Percentiles rank a stretch among this genome's conserved stretches.
Conservation (phyloP, 2,888 invertebrate genomes). For the Perizoma affinitatum region DNA sequence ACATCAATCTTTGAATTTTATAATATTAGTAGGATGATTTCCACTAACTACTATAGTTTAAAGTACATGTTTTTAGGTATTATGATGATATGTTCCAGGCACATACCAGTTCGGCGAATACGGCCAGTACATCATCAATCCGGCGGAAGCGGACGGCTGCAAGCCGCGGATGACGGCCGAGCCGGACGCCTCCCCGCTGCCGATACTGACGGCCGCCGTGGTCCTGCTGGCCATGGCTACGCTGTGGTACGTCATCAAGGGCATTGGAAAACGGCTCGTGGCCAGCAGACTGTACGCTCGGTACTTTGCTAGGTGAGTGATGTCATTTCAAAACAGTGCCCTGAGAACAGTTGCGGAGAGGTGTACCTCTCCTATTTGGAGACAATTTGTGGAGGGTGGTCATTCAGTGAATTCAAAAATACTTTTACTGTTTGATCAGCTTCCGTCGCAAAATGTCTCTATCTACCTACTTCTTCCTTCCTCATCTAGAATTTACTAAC, state of each 20-base stretch:
- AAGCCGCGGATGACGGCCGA: slow-evolving; percentile 70
- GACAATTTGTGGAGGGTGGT: too few relatives aligned
- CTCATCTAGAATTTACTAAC: too few relatives aligned
- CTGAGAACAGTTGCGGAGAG: too few relatives aligned
- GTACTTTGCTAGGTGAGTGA: slow-evolving; percentile 72
- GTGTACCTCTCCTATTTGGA: too few relatives aligned
- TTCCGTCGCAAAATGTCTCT: too few relatives aligned
- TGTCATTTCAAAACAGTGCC: background rate
- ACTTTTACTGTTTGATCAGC: too few relatives aligned
- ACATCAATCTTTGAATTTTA: too few relatives aligned
- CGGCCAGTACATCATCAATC: slow-evolving; percentile 49
- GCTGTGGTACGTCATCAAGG: slow-evolving; percentile 77
- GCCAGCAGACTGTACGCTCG: slow-evolving; percentile 72
- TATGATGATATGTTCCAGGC: slow-evolving; percentile 46
- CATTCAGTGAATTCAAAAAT: too few relatives aligned
- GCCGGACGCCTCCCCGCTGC: slow-evolving; percentile 75
- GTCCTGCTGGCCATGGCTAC: slow-evolving; percentile 77
- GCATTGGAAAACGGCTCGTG: slow-evolving; percentile 68
- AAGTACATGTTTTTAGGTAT: too few relatives aligned
- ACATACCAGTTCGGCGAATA: slow-evolving; percentile 72
- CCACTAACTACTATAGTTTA: too few relatives aligned
- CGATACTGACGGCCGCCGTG: slow-evolving; percentile 72
- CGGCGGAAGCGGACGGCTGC: slow-evolving; percentile 42
- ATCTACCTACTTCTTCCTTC: too few relatives aligned
- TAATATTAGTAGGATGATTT: too few relatives aligned